phyloP scores from a whole-genome alignment of 2,113 vertebrate genomes.

The Struthidea cinerea region DNA sequence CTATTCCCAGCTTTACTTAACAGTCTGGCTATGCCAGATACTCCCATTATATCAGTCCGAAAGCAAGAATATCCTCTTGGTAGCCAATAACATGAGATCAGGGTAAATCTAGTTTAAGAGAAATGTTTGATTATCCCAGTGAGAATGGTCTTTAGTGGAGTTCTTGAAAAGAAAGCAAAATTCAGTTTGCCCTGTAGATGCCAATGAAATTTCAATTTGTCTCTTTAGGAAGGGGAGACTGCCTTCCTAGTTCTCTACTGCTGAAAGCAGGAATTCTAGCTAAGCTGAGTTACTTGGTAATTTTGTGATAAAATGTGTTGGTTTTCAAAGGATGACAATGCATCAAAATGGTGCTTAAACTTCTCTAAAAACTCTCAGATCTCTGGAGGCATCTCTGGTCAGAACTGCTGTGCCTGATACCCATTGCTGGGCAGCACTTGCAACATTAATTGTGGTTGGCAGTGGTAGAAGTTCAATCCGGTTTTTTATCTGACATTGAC shows the following conservation, averaged over 20 bases:
- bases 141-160: background rate
- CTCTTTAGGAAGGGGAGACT: background rate
- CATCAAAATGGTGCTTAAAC: background rate
- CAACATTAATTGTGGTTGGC: background rate
- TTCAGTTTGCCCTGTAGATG: background rate
- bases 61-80: background rate
- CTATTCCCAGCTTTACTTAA: background rate
- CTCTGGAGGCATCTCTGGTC: background rate
- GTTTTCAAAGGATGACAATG: background rate
- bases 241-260: background rate
- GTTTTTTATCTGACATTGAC: background rate
- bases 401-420: background rate
- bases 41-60: background rate
- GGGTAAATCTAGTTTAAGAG: background rate
- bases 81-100: background rate
- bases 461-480: background rate
- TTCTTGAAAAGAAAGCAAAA: background rate
- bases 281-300: background rate
- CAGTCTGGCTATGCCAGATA: background rate
- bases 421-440: background rate
- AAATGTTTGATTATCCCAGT: background rate
- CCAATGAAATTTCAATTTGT: background rate
- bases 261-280: background rate
- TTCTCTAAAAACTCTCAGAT: background rate
- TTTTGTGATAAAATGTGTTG: background rate